Percentiles rank a stretch among this genome's conserved stretches.
These are phyloP conservation scores for Chaetophractus vellerosus DNA, from an alignment of 2,797 vertebrate species.

Conservation along the genomic window DNA sequence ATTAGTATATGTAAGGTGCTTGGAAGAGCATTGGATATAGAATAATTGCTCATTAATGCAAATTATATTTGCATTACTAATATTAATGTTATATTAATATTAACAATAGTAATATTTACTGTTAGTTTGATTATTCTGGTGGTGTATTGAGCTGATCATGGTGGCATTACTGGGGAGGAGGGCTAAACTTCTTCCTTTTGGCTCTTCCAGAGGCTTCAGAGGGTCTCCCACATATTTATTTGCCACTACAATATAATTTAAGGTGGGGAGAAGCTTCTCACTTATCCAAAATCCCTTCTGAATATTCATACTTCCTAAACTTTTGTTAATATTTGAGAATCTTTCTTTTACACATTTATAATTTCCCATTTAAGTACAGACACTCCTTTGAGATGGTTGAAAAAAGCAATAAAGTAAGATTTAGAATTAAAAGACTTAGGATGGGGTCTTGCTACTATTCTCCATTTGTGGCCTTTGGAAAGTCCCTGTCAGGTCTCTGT, in stretches of 20 bases:
- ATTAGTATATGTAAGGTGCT: not conserved
- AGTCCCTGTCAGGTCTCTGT: not conserved
- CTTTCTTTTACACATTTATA: not conserved
- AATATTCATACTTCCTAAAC: not conserved
- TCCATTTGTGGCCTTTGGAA: not conserved
- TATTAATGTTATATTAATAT: too few species aligned
- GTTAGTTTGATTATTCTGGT: not conserved
- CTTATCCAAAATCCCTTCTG: not conserved
- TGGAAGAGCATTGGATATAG: not conserved
- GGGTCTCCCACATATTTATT: not conserved
- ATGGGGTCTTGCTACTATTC: not conserved
- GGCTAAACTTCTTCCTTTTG: not conserved
- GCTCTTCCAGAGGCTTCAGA: not conserved
- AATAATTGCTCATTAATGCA: not conserved
- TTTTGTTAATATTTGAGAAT: not conserved
- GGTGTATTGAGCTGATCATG: not conserved
- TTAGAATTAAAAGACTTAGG: not conserved
- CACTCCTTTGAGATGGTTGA: not conserved
- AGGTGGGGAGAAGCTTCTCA: not conserved
- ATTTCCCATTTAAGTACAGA: conserved; percentile 11
- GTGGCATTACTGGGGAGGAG: not conserved
- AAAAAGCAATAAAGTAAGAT: conserved; percentile 46
- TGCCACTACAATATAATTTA: not conserved
- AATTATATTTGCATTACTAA: too few species aligned
- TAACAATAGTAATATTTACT: not conserved